These are phyloP conservation scores for Agonopterix subpropinquella DNA, from an alignment of 2,888 invertebrate genomes.

Conservation along the genomic window DNA sequence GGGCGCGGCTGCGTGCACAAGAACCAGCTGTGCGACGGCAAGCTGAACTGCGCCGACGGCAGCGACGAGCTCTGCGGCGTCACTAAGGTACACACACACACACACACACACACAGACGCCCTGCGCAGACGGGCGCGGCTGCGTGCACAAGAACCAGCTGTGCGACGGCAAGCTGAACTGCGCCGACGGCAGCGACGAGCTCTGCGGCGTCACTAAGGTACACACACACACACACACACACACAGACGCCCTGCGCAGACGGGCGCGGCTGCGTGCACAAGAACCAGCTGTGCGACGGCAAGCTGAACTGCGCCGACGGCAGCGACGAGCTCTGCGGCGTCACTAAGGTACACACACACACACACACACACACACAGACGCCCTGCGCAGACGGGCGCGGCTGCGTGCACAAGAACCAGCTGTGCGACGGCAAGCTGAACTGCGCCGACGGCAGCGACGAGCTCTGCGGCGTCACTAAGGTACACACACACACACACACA, in stretches of 20 bases:
- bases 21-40: conserved; percentile 84
- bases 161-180: conserved; percentile 86
- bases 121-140: conserved; percentile 78
- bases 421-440: conserved; percentile 83
- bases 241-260: conserved; percentile 79
- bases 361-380: too few species aligned
- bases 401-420: conserved; percentile 80
- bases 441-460: conserved; percentile 87
- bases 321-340: conserved; percentile 81
- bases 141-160: conserved; percentile 80
- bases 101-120: too few species aligned
- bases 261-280: conserved; percentile 79
- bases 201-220: conserved; percentile 32
- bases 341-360: too few species aligned
- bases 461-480: conserved; percentile 37
- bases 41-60: conserved; percentile 79
- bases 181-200: conserved; percentile 83
- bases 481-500: too few species aligned
- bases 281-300: conserved; percentile 84
- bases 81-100: too few species aligned
- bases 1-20: conserved; percentile 79
- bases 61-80: conserved; percentile 81
- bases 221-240: too few species aligned
- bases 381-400: conserved; percentile 77
- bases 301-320: conserved; percentile 79